Conservation (phyloP, 37 sponge, comb jelly and placozoan species). For the Beroe ovata region DNA sequence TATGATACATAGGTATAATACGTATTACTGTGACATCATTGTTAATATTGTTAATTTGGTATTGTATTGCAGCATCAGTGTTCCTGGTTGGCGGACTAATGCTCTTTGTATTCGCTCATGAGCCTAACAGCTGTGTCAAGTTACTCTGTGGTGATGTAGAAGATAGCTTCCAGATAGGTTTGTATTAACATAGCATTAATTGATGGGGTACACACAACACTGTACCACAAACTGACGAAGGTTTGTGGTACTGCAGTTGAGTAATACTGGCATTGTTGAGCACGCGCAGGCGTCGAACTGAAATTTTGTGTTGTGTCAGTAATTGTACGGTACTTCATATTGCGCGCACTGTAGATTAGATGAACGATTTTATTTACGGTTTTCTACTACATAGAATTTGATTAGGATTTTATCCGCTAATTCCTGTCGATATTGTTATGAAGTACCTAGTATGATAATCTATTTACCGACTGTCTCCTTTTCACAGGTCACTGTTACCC, state of each 20-base stretch:
- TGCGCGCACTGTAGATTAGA: background rate
- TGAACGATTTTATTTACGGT: background rate
- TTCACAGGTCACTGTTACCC: conserved; percentile 30
- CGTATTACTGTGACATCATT: too few relatives aligned
- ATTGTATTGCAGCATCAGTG: conserved; percentile 32
- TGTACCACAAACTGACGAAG: too few relatives aligned
- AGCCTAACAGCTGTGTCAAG: conserved; percentile 8
- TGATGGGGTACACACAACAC: too few relatives aligned
- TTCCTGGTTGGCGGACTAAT: conserved; percentile 37
- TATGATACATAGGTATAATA: too few relatives aligned
- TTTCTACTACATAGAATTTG: too few relatives aligned
- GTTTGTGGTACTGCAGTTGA: too few relatives aligned
- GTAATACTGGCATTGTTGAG: background rate
- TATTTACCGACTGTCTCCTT: background rate
- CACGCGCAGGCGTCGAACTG: conserved; percentile 9
- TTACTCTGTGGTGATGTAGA: background rate
- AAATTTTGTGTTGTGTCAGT: background rate
- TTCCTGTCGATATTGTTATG: background rate
- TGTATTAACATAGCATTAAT: too few relatives aligned
- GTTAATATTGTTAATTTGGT: too few relatives aligned
- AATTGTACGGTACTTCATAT: background rate
- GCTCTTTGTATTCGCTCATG: conserved; percentile 49
- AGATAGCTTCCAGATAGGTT: background rate
- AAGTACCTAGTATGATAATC: background rate
- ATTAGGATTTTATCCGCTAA: too few relatives aligned